Conservation (phyloP, 2,797 vertebrate species). For the Smutsia gigantea region DNA sequence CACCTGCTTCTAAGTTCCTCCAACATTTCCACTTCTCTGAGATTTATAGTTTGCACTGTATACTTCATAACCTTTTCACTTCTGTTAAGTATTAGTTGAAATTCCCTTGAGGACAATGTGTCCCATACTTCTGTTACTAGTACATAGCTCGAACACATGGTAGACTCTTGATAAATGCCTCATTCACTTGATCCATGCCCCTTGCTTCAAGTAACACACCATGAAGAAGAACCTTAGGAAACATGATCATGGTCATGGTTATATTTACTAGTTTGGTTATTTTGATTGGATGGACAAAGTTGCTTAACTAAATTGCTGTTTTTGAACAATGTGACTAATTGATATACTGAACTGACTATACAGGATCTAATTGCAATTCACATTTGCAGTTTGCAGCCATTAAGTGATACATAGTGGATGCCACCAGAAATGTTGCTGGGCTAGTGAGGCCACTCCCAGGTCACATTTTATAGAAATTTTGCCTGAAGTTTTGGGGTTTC, state of each 20-base stretch:
- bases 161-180: background rate
- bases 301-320: background rate
- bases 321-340: background rate
- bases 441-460: background rate
- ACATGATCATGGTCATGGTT: background rate
- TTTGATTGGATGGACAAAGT: background rate
- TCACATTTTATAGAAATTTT: background rate
- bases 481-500: constrained; percentile 37
- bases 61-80: background rate
- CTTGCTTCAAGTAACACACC: background rate
- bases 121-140: background rate
- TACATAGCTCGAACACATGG: background rate
- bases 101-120: background rate
- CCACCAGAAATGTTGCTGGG: background rate
- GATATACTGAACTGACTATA: background rate
- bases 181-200: background rate
- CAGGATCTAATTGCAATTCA: background rate
- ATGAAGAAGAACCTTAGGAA: background rate
- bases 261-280: background rate
- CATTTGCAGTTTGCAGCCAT: background rate
- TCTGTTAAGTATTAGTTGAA: background rate
- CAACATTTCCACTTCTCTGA: background rate
- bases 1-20: background rate
- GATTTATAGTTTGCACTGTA: background rate
- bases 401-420: background rate